Evolutionary conservation across 2,797 vertebrate species (phyloP), one percentile per base, ranked within the genome.

Genomic region (Malacoraja senta): DNA sequence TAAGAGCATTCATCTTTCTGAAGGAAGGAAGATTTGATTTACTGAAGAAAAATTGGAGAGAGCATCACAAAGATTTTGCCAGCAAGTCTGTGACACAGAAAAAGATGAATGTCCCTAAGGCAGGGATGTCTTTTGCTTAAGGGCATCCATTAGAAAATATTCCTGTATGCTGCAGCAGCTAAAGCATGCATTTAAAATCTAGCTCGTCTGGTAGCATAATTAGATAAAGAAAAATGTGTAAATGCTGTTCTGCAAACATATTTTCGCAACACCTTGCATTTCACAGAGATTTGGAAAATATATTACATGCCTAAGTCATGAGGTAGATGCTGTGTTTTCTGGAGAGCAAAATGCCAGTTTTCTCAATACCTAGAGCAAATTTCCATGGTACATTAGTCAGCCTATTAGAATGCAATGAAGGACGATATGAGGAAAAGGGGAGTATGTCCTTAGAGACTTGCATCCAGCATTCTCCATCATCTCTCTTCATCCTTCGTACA

Each of bases 11-110:
- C 97, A 97, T 99, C 98, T 99, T 99, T 98, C 97, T 98, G 98
- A 99, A 98, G 98, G 98, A 98, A 98, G 98, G 98, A 99, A 98
- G 98, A 99, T 99, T 99, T 99, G 98, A 99, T 99, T 99, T 99
- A 99, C 98, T 99, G 98, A 98, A 98, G 98, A 99, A 99, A 99
- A 99, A 99, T 99, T 99, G 98, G 97, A 98, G 98, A 98, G 98
- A 98, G 98, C 98, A 99, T 99, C 98, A 98, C 98, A 98, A 98
- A 99, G 98, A 98, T 98, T 98, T 98, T 98, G 97, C 97, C 97
- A 95, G 97, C 97, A 97, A 97, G 97, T 96, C 96, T 96, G 97
- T 99, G 98, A 99, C 98, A 98, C 94, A 95, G 96, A 95, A 96
- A 97, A 99, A 99, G 98, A 99, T 99, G 98, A 97, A 99, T 99